A percentile compares a stretch with the other conserved stretches of the same genome.
These are phyloP conservation scores for Caenorhabditis remanei DNA, from an alignment of 1,140 invertebrate genomes.

Conservation along the genomic window DNA sequence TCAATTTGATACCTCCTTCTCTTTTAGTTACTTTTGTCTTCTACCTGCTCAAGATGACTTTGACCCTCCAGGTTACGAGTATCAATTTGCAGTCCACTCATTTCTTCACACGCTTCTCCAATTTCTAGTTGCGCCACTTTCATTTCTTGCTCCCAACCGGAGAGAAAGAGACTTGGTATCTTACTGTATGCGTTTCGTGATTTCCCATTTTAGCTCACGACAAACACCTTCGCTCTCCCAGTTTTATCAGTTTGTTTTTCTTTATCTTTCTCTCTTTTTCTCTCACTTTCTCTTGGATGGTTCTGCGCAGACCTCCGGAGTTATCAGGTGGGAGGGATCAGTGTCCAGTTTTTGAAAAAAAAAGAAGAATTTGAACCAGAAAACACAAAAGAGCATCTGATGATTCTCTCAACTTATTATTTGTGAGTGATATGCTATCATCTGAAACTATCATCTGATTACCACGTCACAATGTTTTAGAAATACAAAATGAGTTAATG, in stretches of 20 bases:
- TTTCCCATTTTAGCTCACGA: constrained; percentile 52
- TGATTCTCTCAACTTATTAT: not conserved
- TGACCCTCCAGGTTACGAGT: constrained; percentile 26
- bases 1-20: constrained; percentile 5
- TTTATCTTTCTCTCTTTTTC: not conserved
- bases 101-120: constrained; percentile 55
- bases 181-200: constrained; percentile 55
- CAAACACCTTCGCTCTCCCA: constrained; percentile 34
- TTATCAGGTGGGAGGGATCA: constrained; percentile 25
- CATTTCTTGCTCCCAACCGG: not conserved
- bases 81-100: constrained; percentile 49
- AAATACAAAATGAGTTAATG: too few relatives aligned
- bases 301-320: constrained; percentile 35
- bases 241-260: constrained; percentile 56
- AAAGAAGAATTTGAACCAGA: not conserved
- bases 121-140: constrained; percentile 42
- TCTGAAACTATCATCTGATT: not conserved
- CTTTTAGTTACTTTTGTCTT: not conserved
- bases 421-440: too few relatives aligned
- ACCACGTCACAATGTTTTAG: not conserved
- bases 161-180: not conserved
- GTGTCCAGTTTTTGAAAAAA: constrained; percentile 1
- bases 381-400: not conserved
- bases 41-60: not conserved
- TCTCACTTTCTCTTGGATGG: not conserved